These are phyloP conservation scores for Heliothis subflexa DNA, from an alignment of 1,140 invertebrate genomes.

Conservation along the genomic window DNA sequence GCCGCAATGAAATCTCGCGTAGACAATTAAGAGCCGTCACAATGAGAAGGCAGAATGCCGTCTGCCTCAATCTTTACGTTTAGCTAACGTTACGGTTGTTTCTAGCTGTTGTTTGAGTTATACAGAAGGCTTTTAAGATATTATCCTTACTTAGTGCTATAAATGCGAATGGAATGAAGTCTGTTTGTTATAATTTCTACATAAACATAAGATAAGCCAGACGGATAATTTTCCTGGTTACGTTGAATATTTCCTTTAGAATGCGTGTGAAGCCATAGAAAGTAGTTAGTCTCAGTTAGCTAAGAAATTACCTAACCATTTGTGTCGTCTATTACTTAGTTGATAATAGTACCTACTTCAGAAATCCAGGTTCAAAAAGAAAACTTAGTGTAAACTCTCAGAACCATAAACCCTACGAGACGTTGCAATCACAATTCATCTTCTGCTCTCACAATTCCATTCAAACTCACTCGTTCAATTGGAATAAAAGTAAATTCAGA, in stretches of 20 bases:
- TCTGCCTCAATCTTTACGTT: conserved; percentile 55
- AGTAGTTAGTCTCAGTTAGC: no score
- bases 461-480: conserved; percentile 63
- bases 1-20: conserved; percentile 67
- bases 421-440: conserved; percentile 40
- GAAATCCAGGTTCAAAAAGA: no score
- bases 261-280: no score
- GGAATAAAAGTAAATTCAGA: conserved; percentile 69
- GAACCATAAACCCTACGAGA: no score
- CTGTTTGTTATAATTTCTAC: neutral
- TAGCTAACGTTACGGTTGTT: conserved; percentile 56
- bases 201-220: no score
- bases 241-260: no score
- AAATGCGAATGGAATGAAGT: neutral
- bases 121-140: conserved; percentile 1
- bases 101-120: conserved; percentile 39
- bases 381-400: neutral
- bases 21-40: conserved; percentile 69
- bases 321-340: no score
- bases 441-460: conserved; percentile 44
- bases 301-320: no score
- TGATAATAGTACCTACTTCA: no score
- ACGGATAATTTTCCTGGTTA: no score
- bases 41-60: conserved; percentile 55
- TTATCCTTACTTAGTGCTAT: no score